phyloP scores from a whole-genome alignment of 2,888 invertebrate genomes.

The Brachypterus glaber region DNA sequence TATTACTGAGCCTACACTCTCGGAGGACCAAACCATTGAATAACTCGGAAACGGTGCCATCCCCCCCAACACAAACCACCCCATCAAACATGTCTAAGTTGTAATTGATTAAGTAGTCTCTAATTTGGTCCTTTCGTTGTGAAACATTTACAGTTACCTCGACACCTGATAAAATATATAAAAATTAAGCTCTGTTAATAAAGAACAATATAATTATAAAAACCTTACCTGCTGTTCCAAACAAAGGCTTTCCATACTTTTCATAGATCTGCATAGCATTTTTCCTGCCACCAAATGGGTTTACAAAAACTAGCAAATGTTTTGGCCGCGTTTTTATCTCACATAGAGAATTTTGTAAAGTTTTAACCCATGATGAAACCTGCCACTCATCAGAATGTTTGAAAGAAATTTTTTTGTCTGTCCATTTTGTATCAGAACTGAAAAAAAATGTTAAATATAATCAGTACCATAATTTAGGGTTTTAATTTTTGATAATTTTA shows the following conservation, averaged over 20 bases:
- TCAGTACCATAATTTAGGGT: no score
- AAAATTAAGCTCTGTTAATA: no score
- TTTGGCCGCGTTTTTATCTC: conserved; percentile 55
- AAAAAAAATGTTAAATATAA: no score
- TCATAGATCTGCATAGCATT: conserved; percentile 64
- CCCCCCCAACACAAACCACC: conserved; percentile 75
- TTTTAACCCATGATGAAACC: conserved; percentile 54
- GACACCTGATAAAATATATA: no score
- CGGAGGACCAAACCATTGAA: conserved; percentile 61
- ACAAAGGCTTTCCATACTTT: conserved; percentile 58
- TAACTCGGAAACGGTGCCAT: conserved; percentile 77
- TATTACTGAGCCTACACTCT: conserved; percentile 44
- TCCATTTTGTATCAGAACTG: conserved; percentile 54
- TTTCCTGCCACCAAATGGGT: conserved; percentile 74
- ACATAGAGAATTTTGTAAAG: no score
- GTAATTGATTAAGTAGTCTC: conserved; percentile 52
- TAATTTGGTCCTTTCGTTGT: conserved; percentile 66
- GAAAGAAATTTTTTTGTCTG: conserved; percentile 47
- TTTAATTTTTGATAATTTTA: no score
- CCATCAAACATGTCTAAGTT: conserved; percentile 55
- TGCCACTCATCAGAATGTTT: conserved; percentile 51
- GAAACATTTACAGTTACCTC: conserved; percentile 59
- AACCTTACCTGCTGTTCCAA: conserved; percentile 54
- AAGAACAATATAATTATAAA: no score
- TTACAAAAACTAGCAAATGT: conserved; percentile 67